Base-by-base conservation (phyloP, 2,797 vertebrate species). In the Anisognathus igniventris region DNA sequence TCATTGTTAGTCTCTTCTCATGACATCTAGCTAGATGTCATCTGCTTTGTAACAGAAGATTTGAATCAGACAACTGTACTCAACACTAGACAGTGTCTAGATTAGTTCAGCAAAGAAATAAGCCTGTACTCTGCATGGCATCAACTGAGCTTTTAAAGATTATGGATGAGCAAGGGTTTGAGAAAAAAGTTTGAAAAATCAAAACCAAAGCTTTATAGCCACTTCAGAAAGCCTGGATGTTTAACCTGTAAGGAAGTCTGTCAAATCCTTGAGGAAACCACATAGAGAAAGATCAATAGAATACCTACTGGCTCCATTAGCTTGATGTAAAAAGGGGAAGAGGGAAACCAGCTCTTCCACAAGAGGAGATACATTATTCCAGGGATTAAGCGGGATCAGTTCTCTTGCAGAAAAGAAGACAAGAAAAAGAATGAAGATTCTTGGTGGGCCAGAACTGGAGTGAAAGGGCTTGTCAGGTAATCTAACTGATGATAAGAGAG, bases 1-100 rank as follows among this genome's bases (percentile, higher is more conserved):
- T 99, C 99, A 99, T 99, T 99, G 98, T 98, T 98, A 98, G 98
- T 98, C 98, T 99, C 98, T 98, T 98, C 98, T 98, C 98, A 97
- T 99, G 98, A 99, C 98, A 99, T 98, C 98, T 98, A 98, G 98
- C 97, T 98, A 98, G 98, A 98, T 98, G 98, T 98, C 98, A 98
- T 98, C 98, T 98, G 98, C 98, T 99, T 99, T 99, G 98, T 98
- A 98, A 98, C 98, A 98, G 98, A 98, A 98, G 98, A 98, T 99
- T 98, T 98, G 98, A 98, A 99, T 98, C 98, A 98, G 98, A 98
- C 98, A 98, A 98, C 98, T 97, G 97, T 98, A 97, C 97, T 98
- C 97, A 96, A 98, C 98, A 97, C 93, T 96, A 97, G 96, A 98
- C 97, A 97, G 97, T 96, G 98, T 97, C 95, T 98, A 98, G 98